A percentile compares a stretch with the other conserved stretches of the same genome.
These are phyloP conservation scores for Lampris megalopsis DNA, from an alignment of 2,113 vertebrate species.

Conservation along the genomic window DNA sequence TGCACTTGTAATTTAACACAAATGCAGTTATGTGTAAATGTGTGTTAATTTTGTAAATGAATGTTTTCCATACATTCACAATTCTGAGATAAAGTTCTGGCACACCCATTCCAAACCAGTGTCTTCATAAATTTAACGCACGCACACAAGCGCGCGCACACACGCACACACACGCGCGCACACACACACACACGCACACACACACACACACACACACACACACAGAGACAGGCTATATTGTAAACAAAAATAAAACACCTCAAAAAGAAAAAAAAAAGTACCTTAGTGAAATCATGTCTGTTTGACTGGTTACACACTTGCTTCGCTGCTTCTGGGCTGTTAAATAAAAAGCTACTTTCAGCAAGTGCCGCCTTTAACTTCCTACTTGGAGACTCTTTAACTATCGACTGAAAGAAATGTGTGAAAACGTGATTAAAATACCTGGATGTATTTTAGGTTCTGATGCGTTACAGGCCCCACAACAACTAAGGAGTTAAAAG, in stretches of 20 bases:
- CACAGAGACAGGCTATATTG: conserved; percentile 63
- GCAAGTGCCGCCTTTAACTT: conserved; percentile 2
- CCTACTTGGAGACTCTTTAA: conserved; percentile 13
- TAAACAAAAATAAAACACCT: conserved; percentile 59
- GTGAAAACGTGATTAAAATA: conserved; percentile 37
- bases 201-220: conserved; percentile 32
- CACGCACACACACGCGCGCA: conserved; percentile 22
- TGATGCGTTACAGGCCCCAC: conserved; percentile 45
- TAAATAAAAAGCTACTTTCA: neutral
- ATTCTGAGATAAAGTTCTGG: conserved; percentile 56
- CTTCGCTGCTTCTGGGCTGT: conserved; percentile 35
- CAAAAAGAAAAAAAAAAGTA: conserved; percentile 45
- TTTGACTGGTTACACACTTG: conserved; percentile 51
- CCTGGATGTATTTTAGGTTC: conserved; percentile 30
- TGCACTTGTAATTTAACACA: conserved; percentile 13
- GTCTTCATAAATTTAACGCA: conserved; percentile 54
- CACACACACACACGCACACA: conserved; percentile 31
- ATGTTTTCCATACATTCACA: conserved; percentile 32
- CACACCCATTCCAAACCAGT: conserved; percentile 60
- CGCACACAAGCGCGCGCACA: conserved; percentile 27
- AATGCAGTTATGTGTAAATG: conserved; percentile 17
- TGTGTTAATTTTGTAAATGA: conserved; percentile 21
- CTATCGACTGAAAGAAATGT: conserved; percentile 24
- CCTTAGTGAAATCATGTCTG: conserved; percentile 54
- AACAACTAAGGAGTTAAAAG: conserved; percentile 36